Evolutionary conservation across 1,140 invertebrate species (phyloP).

Genomic region (Trypoxylus dichotomus): DNA sequence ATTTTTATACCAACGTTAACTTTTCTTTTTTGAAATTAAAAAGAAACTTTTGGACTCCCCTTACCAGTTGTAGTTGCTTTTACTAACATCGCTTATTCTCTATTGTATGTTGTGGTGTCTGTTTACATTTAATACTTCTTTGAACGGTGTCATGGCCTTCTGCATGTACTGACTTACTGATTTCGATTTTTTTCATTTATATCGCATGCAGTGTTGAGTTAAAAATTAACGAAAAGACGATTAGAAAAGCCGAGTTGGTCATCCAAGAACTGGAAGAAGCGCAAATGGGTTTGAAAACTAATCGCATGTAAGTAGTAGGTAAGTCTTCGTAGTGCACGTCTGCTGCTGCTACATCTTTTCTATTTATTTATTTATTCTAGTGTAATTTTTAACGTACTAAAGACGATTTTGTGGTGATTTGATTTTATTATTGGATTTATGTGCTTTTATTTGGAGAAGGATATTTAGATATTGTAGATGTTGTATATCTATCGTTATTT

Average conservation of each 20-base stretch:
- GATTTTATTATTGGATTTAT: not conserved
- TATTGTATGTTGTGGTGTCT: not conserved
- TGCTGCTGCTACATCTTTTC: slow-evolving; percentile 2
- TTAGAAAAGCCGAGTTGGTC: slow-evolving; percentile 27
- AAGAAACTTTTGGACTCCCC: not conserved
- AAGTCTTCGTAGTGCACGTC: slow-evolving; percentile 11
- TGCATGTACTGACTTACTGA: not conserved
- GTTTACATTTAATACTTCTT: too few relatives aligned
- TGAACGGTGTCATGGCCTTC: too few relatives aligned
- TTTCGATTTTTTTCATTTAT: slow-evolving; percentile 15
- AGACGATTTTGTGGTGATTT: not conserved
- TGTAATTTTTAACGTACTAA: slow-evolving; percentile 3
- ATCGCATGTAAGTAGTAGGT: slow-evolving; percentile 16
- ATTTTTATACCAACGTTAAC: too few relatives aligned
- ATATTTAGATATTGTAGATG: not conserved
- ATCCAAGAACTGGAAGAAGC: slow-evolving; percentile 3
- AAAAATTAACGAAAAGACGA: slow-evolving; percentile 27
- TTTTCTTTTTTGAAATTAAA: too few relatives aligned
- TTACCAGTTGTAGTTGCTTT: not conserved
- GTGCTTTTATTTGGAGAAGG: not conserved
- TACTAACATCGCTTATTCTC: not conserved
- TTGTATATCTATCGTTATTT: not conserved
- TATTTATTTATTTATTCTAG: not conserved
- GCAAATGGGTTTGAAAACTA: slow-evolving; percentile 25
- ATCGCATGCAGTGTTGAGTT: slow-evolving; percentile 10